Base-by-base conservation (phyloP, 92 coral and sea anemone genomes). In the Ricordea florida region DNA sequence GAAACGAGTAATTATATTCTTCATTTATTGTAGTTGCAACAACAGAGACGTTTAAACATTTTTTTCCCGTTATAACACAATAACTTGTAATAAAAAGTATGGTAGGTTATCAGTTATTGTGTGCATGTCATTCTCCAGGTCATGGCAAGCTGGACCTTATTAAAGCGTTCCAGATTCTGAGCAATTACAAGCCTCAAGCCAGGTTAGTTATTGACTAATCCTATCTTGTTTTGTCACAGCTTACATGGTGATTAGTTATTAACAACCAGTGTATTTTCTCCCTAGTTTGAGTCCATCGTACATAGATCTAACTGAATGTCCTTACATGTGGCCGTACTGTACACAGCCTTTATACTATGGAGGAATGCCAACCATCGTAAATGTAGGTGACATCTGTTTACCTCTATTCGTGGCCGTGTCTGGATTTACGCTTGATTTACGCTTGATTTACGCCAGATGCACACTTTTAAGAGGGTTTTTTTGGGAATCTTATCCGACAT, bases 311-410 rank as follows among this genome's bases (percentile, higher is more conserved):
- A 96, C 99, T 0, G 99, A 96, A 59, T 96, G 99, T 28, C 97
- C 99, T 0, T 96, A 92, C 83, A 96, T 96, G 99, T 96, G 97
- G 99, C 99, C 99, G 0, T 96, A 96, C 79, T 96, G 99, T 41
- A 90, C 97, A n/a, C 99, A 92, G 68, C 96, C 99, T 2, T 34
- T 92, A 16, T 96, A 92, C 65, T 86, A 87, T 41, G 83, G 92
- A 43, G 93, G 90, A 25, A 76, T 92, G 82, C 96, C 99, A 13
- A 76, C 72, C 53, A 85, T 84, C 44, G 99, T 96, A 4, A 94
- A 94, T 82, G 98, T 94, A 79, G 91, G 98, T n/a, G n/a, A n/a
- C n/a, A n/a, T n/a, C n/a, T n/a, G n/a, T n/a, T n/a, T n/a, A n/a
- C n/a, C n/a, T n/a, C n/a, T n/a, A n/a, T n/a, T n/a, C n/a, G n/a